Conservation (phyloP, 37 sponge, comb jelly and placozoan genomes). For the Oopsacas minuta region DNA sequence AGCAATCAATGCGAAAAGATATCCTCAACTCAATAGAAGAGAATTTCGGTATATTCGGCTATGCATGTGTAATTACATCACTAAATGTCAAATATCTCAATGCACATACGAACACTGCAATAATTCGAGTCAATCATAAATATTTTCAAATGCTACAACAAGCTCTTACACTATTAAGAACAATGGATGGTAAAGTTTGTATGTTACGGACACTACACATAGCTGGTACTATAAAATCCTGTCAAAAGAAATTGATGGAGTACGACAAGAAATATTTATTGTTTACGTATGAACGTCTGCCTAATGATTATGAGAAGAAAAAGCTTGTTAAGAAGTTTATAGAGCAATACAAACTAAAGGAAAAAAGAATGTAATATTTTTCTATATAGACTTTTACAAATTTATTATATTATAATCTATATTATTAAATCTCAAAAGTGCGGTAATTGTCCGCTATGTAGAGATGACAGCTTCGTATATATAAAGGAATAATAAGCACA, state of each 20-base stretch:
- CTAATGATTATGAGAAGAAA: neutral
- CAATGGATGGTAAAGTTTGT: neutral
- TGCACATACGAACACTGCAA: neutral
- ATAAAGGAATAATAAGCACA: neutral
- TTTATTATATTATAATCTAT: too few relatives aligned
- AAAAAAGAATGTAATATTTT: neutral
- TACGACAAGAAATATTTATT: constrained; percentile 7
- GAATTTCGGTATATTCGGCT: neutral
- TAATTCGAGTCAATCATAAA: neutral
- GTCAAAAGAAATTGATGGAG: neutral
- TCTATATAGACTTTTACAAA: too few relatives aligned
- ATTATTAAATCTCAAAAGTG: too few relatives aligned
- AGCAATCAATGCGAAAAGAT: neutral
- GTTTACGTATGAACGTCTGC: neutral
- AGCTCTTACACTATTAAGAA: neutral
- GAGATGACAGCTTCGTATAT: too few relatives aligned
- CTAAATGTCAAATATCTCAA: constrained; percentile 7
- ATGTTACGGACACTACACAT: neutral
- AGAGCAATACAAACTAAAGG: neutral
- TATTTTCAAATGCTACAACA: constrained; percentile 8
- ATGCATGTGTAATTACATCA: neutral
- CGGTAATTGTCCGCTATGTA: neutral
- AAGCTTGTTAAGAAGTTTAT: neutral
- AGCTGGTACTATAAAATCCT: neutral
- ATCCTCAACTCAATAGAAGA: constrained; percentile 5